phyloP scores from a whole-genome alignment of 2,113 vertebrate species.

The Antidorcas marsupialis region DNA sequence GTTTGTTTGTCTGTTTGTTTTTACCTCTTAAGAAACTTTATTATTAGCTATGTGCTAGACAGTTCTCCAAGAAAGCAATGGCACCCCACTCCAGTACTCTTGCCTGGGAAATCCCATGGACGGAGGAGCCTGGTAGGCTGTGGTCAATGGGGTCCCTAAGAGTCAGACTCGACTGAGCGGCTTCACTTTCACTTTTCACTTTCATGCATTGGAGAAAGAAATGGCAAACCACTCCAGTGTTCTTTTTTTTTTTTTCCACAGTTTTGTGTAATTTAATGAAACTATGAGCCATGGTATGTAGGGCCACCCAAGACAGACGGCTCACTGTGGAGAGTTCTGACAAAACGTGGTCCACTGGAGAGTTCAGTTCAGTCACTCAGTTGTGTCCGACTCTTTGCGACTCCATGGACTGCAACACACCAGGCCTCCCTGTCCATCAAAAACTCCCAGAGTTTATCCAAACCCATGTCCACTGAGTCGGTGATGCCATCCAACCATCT shows the following conservation, averaged over 20 bases:
- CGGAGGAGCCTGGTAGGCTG: too few species aligned
- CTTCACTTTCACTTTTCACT: too few species aligned
- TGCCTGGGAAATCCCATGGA: too few species aligned
- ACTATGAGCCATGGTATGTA: not conserved
- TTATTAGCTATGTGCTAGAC: too few species aligned
- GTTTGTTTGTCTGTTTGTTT: not conserved
- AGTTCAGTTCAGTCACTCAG: not conserved
- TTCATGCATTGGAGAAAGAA: too few species aligned
- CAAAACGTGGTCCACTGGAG: not conserved
- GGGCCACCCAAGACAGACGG: not conserved
- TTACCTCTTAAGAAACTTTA: too few species aligned
- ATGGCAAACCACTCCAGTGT: too few species aligned
- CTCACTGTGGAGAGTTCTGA: not conserved
- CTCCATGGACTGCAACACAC: not conserved
- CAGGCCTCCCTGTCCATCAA: not conserved
- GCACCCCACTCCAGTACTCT: too few species aligned
- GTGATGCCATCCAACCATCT: not conserved
- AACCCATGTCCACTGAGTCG: not conserved
- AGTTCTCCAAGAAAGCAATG: too few species aligned
- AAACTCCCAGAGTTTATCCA: not conserved
- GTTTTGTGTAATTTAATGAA: not conserved
- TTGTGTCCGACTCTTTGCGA: rapidly evolving
- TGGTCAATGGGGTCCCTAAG: too few species aligned
- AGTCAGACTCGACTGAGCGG: too few species aligned
- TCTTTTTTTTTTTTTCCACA: not conserved